A percentile compares a stretch with the other conserved stretches of the same genome.
phyloP scores from a whole-genome alignment of 2,113 vertebrate genomes.

The Rhinolophus sinicus region DNA sequence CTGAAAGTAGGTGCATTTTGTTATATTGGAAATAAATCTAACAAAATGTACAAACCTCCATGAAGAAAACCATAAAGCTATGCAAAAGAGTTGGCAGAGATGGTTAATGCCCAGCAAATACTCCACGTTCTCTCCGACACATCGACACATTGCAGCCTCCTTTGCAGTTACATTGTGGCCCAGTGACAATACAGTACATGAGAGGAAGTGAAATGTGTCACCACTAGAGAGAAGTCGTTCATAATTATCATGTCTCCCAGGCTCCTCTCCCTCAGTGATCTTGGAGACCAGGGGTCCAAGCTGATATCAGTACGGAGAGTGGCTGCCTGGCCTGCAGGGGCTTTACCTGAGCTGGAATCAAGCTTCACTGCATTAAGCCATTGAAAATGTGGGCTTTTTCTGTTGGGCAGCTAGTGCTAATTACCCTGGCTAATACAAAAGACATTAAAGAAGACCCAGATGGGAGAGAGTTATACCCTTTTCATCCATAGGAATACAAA shows the following conservation, averaged over 20 bases:
- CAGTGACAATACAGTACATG: neutral
- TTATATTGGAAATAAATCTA: neutral
- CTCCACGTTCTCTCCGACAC: fast-evolving
- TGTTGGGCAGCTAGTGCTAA: neutral
- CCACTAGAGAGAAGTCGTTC: neutral
- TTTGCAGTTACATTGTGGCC: neutral
- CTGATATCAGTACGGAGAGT: neutral
- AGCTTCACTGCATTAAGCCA: neutral
- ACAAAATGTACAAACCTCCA: neutral
- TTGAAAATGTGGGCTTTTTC: neutral
- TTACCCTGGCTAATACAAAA: neutral
- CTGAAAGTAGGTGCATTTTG: constrained; percentile 4
- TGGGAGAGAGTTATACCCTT: neutral
- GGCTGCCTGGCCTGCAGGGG: neutral
- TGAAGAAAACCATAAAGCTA: neutral
- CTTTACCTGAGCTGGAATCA: neutral
- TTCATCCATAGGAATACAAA: neutral
- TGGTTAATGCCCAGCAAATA: neutral
- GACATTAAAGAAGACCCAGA: neutral
- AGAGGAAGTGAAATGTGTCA: neutral
- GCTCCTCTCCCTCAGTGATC: neutral
- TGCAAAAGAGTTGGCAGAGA: neutral
- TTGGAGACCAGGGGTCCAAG: neutral
- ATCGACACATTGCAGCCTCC: neutral
- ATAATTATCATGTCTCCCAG: neutral